phyloP scores from a whole-genome alignment of 2,113 vertebrate genomes.

The Apteryx owenii region DNA sequence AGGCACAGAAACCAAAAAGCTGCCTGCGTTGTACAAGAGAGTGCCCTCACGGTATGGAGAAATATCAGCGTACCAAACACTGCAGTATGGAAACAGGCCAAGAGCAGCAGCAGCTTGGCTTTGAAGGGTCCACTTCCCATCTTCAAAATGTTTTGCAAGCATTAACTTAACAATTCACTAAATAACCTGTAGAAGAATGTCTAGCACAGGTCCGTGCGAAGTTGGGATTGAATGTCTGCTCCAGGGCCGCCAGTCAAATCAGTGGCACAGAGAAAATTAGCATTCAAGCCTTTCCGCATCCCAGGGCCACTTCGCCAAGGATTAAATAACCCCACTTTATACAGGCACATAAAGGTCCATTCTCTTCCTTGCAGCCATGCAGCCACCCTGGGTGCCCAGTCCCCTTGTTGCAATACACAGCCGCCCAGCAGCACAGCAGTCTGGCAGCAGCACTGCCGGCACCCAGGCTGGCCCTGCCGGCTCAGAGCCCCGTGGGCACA shows the following conservation, averaged over 20 bases:
- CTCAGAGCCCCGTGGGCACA: fast-evolving
- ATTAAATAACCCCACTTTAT: neutral
- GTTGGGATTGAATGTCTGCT: neutral
- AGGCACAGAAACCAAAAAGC: neutral
- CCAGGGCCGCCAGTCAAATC: neutral
- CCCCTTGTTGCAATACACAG: neutral
- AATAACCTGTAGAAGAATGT: neutral
- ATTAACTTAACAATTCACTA: neutral
- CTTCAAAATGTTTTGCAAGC: neutral
- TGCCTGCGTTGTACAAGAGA: neutral
- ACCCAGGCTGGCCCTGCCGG: fast-evolving
- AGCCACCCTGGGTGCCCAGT: neutral
- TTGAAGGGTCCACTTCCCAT: neutral
- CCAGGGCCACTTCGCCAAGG: neutral
- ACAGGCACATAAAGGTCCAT: neutral
- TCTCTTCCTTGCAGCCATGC: neutral
- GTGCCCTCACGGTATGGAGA: neutral
- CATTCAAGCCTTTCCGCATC: neutral
- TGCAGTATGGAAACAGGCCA: neutral
- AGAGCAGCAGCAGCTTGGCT: neutral
- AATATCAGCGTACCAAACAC: neutral
- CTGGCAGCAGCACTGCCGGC: neutral
- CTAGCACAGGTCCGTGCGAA: neutral
- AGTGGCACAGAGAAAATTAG: neutral
- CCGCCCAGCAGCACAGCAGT: fast-evolving